phyloP scores from a whole-genome alignment of 2,888 invertebrate genomes.

The Campaea margaritaria region DNA sequence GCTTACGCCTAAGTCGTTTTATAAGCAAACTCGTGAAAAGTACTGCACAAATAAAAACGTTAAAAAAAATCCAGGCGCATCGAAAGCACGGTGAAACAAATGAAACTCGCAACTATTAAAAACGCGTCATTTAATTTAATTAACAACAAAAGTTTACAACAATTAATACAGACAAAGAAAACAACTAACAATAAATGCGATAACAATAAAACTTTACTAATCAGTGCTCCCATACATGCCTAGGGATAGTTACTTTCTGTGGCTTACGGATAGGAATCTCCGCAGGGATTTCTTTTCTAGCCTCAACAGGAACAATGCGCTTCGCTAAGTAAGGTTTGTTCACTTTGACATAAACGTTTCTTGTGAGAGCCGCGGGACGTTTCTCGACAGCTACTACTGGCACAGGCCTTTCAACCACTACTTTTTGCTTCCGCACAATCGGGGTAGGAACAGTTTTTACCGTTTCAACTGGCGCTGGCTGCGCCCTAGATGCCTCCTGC shows the following conservation, averaged over 20 bases:
- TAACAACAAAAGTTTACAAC: constrained; percentile 34
- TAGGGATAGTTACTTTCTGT: constrained; percentile 56
- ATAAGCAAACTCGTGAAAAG: background rate
- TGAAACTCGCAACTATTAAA: constrained; percentile 16
- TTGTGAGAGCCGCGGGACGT: constrained; percentile 42
- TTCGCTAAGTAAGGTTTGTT: constrained; percentile 56
- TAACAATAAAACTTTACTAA: constrained; percentile 39
- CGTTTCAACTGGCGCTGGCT: constrained; percentile 52
- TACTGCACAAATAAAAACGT: background rate
- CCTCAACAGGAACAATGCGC: constrained; percentile 49
- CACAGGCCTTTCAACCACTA: constrained; percentile 45
- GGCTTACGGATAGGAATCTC: constrained; percentile 49
- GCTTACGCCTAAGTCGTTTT: background rate
- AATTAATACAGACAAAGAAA: constrained; percentile 36
- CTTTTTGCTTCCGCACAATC: constrained; percentile 49
- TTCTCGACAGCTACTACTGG: constrained; percentile 38
- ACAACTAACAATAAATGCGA: constrained; percentile 43
- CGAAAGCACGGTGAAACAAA: background rate
- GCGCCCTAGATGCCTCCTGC: constrained; percentile 9
- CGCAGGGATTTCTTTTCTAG: constrained; percentile 50
- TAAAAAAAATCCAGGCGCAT: background rate
- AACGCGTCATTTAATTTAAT: constrained; percentile 34
- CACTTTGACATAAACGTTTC: constrained; percentile 54
- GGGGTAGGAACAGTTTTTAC: constrained; percentile 50
- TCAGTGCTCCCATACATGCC: constrained; percentile 65